Base-by-base conservation (phyloP, 2,888 invertebrate species). In the Drosophila paramelanica region DNA sequence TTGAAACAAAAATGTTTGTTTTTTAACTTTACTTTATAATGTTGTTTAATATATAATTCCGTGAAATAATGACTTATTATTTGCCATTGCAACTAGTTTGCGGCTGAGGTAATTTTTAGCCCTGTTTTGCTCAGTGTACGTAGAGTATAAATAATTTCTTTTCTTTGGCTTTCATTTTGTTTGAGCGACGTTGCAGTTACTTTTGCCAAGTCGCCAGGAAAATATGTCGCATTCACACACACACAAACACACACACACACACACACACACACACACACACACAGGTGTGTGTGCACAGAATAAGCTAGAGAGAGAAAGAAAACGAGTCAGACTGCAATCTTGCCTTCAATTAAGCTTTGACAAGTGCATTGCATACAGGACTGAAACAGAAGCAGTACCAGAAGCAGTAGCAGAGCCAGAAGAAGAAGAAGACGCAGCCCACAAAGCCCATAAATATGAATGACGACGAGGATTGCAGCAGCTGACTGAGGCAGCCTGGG, bases 261-360 rank as follows among this genome's bases (percentile, higher is more conserved):
- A 61, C 73, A 84, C 67, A 65, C 64, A 73, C 39, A 43, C 11
- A 59, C 42, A 61, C 38, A 55, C 25, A 58, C 38, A 55, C 27
- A 58, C 13, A 62, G 43, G 62, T 27, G 60, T 42, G 59, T 55
- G 69, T 33, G 46, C 13, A 33, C 17, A 42, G 17, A 38, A 31
- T 31, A 31, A 31, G 31, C 31, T 23, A 52, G 38, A 36, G 36
- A 23, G 33, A 23, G 41, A 4, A 51, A 39, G 62, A 51, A 62
- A 69, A 52, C 68, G 64, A 79, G 77, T 76, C 79, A 67, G 70
- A 75, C 74, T 84, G 82, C 82, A 86, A 82, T 82, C 87, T 89
- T 90, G 91, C 89, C 90, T 90, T 90, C 90, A 91, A 91, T 91
- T 91, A 91, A 91, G 90, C 91, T 89, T 89, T 89, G 90, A 89